phyloP scores from a whole-genome alignment of 2,797 vertebrate species.

The Sardinella longiceps region DNA sequence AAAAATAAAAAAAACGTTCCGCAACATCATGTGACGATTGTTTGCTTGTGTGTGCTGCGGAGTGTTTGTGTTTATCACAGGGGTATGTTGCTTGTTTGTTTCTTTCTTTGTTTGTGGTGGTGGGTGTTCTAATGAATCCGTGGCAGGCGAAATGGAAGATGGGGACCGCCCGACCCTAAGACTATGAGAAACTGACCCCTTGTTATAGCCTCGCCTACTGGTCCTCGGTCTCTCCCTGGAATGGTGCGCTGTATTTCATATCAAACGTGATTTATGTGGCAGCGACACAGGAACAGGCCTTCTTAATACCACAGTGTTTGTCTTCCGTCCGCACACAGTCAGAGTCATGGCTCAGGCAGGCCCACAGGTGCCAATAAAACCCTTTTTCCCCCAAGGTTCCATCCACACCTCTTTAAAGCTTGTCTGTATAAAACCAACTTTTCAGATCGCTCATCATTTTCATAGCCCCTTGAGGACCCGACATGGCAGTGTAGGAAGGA shows the following conservation, averaged over 20 bases:
- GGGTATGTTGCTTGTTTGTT: neutral
- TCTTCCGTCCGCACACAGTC: conserved; percentile 21
- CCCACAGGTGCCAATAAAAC: conserved; percentile 22
- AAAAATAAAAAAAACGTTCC: neutral
- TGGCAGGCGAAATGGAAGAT: neutral
- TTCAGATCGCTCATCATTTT: conserved; percentile 29
- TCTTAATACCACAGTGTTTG: conserved; percentile 14
- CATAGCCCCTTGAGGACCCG: neutral
- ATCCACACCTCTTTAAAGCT: conserved; percentile 35
- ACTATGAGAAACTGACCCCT: conserved; percentile 5
- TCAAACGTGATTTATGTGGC: neutral
- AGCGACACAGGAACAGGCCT: neutral
- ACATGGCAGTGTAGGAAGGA: neutral
- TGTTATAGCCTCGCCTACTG: neutral
- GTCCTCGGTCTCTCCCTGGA: neutral
- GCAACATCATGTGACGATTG: neutral
- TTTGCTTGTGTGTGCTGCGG: neutral
- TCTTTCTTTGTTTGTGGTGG: neutral
- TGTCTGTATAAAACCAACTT: conserved; percentile 37
- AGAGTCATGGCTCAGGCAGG: conserved; percentile 19
- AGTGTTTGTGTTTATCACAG: neutral
- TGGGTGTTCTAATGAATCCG: neutral
- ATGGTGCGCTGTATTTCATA: neutral
- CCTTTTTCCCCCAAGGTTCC: conserved; percentile 29
- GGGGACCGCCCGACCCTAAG: neutral